Evolutionary conservation across 2,113 vertebrate species (phyloP).

Genomic region (Picathartes gymnocephalus): DNA sequence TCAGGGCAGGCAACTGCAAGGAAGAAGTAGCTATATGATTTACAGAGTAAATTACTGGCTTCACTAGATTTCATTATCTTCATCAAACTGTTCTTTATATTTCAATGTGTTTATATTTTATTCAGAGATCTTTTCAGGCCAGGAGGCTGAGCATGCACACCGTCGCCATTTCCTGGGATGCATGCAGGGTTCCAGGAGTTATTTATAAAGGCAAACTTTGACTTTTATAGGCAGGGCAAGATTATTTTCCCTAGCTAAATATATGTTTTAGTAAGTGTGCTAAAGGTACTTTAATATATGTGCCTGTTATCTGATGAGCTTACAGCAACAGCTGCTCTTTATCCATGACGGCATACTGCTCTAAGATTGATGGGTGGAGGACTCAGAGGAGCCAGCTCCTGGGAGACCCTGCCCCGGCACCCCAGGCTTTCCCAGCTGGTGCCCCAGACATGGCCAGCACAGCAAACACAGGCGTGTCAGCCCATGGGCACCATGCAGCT

Average conservation of each 20-base stretch:
- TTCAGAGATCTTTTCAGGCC: slow-evolving; percentile 3
- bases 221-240: slow-evolving; percentile 49
- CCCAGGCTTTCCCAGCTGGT: not conserved
- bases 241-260: slow-evolving; percentile 62
- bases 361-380: slow-evolving; percentile 49
- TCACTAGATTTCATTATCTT: slow-evolving; percentile 57
- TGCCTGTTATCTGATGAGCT: slow-evolving; percentile 53
- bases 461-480: not conserved
- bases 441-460: not conserved
- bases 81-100: slow-evolving; percentile 42
- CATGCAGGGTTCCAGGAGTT: slow-evolving; percentile 2
- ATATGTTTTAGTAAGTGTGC: slow-evolving; percentile 59
- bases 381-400: not conserved
- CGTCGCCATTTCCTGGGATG: not conserved
- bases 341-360: slow-evolving; percentile 36
- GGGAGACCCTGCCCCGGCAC: not conserved
- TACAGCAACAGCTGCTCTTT: slow-evolving; percentile 55
- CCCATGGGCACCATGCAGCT: not conserved
- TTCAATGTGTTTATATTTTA: slow-evolving; percentile 39
- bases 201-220: slow-evolving; percentile 61
- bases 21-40: slow-evolving; percentile 31
- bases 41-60: slow-evolving; percentile 54
- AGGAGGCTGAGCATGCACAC: not conserved
- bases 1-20: slow-evolving; percentile 24
- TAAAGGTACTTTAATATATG: slow-evolving; percentile 54